phyloP scores from a whole-genome alignment of 2,113 vertebrate genomes.

The Ivindomyrus marchei region DNA sequence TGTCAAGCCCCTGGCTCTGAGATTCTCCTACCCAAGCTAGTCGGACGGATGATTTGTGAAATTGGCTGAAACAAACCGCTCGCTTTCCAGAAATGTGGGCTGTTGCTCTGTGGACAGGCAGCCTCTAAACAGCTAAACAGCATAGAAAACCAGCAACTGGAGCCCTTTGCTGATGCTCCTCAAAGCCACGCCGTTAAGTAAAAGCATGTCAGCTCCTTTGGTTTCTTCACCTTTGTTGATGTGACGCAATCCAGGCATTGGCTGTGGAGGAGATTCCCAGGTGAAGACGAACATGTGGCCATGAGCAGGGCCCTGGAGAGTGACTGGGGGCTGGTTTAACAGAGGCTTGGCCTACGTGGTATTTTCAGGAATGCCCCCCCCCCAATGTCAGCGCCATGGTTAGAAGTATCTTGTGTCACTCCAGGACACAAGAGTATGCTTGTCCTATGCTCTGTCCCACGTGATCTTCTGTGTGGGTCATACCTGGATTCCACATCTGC shows the following conservation, averaged over 20 bases:
- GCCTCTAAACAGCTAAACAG: neutral
- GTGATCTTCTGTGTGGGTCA: neutral
- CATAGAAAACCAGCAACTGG: neutral
- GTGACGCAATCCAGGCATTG: neutral
- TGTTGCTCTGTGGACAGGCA: neutral
- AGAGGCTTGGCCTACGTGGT: neutral
- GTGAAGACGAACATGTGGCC: neutral
- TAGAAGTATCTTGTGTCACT: neutral
- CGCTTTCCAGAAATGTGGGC: neutral
- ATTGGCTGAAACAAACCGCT: neutral
- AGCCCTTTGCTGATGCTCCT: neutral
- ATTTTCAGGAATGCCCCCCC: neutral
- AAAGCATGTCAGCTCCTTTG: neutral
- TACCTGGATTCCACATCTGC: neutral
- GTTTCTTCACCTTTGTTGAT: neutral
- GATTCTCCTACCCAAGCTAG: neutral
- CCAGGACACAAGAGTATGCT: neutral
- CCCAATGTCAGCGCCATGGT: neutral
- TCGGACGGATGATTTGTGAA: neutral
- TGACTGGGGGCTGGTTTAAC: neutral
- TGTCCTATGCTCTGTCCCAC: neutral
- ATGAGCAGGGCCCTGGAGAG: neutral
- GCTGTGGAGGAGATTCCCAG: neutral
- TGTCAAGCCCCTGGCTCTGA: neutral
- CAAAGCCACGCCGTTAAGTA: neutral